Evolutionary conservation across 1,140 invertebrate genomes (phyloP).

Genomic region (Drosophila truncata): DNA sequence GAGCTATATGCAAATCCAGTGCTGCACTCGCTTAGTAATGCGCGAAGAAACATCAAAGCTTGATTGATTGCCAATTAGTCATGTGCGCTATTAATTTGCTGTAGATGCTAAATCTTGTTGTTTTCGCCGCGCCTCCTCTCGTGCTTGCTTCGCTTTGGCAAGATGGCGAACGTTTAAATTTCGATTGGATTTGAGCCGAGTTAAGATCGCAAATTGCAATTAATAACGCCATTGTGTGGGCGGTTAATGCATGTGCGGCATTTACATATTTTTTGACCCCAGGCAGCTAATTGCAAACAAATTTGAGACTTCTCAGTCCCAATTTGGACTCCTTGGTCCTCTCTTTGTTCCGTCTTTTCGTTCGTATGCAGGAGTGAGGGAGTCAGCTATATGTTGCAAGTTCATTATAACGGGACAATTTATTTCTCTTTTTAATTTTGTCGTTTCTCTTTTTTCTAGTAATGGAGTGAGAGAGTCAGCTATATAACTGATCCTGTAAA

Average conservation of each 20-base stretch:
- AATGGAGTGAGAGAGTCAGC: not conserved
- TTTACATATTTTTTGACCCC: slow-evolving; percentile 19
- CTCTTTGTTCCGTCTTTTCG: not conserved
- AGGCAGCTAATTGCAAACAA: slow-evolving; percentile 18
- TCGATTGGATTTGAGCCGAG: slow-evolving; percentile 17
- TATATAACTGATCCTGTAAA: not conserved
- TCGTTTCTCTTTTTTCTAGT: not conserved
- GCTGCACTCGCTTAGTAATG: slow-evolving; percentile 57
- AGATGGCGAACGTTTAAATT: slow-evolving; percentile 24
- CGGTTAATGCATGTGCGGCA: slow-evolving; percentile 3
- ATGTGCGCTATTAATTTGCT: slow-evolving; percentile 57
- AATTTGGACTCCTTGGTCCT: not conserved
- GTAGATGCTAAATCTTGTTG: slow-evolving; percentile 44
- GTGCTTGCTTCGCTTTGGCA: not conserved
- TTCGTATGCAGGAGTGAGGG: not conserved
- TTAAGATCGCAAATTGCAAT: slow-evolving; percentile 28
- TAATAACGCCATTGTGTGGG: slow-evolving; percentile 25
- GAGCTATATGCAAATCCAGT: slow-evolving; percentile 35
- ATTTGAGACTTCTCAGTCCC: not conserved
- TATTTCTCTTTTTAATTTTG: no score
- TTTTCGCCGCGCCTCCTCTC: not conserved
- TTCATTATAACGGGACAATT: not conserved
- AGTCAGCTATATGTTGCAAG: not conserved
- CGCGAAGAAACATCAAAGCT: slow-evolving; percentile 54
- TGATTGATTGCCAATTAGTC: slow-evolving; percentile 80